A percentile compares a stretch with the other conserved stretches of the same genome.
These are phyloP conservation scores for Bos javanicus DNA, from an alignment of 2,113 vertebrate species.

Conservation along the genomic window DNA sequence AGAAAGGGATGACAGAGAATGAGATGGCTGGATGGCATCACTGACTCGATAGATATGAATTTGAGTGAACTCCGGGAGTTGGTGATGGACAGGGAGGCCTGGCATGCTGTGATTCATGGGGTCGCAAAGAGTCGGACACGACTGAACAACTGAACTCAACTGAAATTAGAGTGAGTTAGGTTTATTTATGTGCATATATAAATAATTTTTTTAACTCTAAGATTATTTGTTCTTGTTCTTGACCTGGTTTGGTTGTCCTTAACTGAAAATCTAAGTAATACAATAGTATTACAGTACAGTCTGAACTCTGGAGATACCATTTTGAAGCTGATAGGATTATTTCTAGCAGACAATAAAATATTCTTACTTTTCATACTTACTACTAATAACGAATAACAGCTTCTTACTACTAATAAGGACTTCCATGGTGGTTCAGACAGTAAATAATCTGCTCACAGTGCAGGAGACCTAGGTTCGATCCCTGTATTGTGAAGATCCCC, in stretches of 20 bases:
- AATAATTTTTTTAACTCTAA: not conserved
- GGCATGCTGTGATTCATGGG: too few species aligned
- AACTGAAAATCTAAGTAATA: not conserved
- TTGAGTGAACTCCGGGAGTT: too few species aligned
- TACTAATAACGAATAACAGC: not conserved
- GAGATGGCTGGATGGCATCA: too few species aligned
- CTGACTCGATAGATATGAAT: too few species aligned
- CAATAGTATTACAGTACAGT: not conserved
- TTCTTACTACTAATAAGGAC: not conserved
- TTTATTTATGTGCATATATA: not conserved
- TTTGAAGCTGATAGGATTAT: not conserved
- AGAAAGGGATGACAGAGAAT: fast-evolving
- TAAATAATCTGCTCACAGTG: not conserved
- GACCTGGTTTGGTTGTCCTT: not conserved
- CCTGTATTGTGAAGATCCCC: not conserved
- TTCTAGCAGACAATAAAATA: not conserved
- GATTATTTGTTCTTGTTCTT: not conserved
- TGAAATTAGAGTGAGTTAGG: not conserved
- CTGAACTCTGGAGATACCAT: not conserved
- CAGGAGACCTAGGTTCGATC: not conserved
- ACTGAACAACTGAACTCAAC: not conserved
- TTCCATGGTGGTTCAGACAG: not conserved
- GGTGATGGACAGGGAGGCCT: too few species aligned
- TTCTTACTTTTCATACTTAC: not conserved
- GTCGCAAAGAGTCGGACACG: too few species aligned